Evolutionary conservation across 2,797 vertebrate genomes (phyloP).

Genomic region (Dendrocincla tyrannina): DNA sequence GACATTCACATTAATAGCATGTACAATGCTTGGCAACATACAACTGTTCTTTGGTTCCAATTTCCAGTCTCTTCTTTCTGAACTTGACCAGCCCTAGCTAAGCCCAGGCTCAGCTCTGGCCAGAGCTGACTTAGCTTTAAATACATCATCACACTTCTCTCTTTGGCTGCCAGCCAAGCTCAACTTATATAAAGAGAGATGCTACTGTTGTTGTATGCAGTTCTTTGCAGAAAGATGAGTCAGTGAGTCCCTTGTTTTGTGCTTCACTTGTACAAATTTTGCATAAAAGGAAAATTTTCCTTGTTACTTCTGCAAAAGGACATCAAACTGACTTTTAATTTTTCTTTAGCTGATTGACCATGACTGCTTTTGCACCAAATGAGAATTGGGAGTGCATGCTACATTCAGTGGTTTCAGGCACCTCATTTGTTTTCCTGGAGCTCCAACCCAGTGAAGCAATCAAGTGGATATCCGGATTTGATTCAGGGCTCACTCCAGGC

Average conservation of each 20-base stretch:
- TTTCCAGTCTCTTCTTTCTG: neutral
- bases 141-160: neutral
- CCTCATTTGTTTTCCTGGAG: neutral
- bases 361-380: neutral
- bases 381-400: neutral
- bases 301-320: neutral
- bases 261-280: neutral
- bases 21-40: neutral
- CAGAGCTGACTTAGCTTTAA: neutral
- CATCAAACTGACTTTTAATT: constrained; percentile 2
- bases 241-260: neutral
- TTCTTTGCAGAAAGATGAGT: constrained; percentile 10
- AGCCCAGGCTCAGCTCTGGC: neutral
- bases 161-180: neutral
- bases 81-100: neutral
- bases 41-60: neutral
- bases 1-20: neutral
- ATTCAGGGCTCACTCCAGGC: neutral
- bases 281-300: neutral
- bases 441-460: neutral
- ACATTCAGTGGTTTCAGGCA: neutral
- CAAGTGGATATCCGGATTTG: neutral
- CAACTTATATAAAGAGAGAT: neutral
- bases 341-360: neutral
- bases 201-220: neutral